Evolutionary conservation across 2,888 invertebrate species (phyloP), one percentile per base, ranked within the genome.

Genomic region (Euplagia quadripunctaria): DNA sequence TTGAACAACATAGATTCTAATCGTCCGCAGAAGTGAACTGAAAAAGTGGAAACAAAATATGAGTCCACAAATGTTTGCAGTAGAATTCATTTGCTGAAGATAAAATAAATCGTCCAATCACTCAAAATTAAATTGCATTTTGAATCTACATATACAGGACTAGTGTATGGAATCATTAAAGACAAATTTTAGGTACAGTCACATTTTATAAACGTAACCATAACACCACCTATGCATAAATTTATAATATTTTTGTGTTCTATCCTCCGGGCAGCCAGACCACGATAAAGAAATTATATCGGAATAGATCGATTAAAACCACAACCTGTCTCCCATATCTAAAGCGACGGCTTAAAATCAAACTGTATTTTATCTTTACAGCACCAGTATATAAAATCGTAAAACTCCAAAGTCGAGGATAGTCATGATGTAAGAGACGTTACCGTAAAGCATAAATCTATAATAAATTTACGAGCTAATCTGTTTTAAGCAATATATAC

Each of bases 401-500:
- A 74, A 81, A 80, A 72, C n/a, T 74, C 55, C 58, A 74, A 70
- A 77, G 49, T 7, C 65, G 64, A 72, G 61, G 69, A 73, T 64
- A 20, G 61, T 49, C 12, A 12, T 17, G 58, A 71, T 75, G 77
- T 74, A 83, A 76, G 68, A 72, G 75, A 51, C 20, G 61, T 72
- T 71, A 68, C 72, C 68, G 68, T 78, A 74, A 71, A 58, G 72
- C 74, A 70, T 82, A 81, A 80, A 81, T 82, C 83, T 78, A 81
- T 82, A 74, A 73, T 78, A 71, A 14, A 68, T 65, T 81, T 82
- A 81, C 68, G 74, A 75, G 46, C 52, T 66, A 17, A 80, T 80
- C 72, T 49, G 31, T 31, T 31, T 31, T 31, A 31, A 31, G 2
- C 2, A 2, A 31, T 31, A 31, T 31, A 31, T 31, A 31, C n/a